These are phyloP conservation scores for Sisyra nigra DNA, from an alignment of 2,888 invertebrate genomes.

Conservation along the genomic window DNA sequence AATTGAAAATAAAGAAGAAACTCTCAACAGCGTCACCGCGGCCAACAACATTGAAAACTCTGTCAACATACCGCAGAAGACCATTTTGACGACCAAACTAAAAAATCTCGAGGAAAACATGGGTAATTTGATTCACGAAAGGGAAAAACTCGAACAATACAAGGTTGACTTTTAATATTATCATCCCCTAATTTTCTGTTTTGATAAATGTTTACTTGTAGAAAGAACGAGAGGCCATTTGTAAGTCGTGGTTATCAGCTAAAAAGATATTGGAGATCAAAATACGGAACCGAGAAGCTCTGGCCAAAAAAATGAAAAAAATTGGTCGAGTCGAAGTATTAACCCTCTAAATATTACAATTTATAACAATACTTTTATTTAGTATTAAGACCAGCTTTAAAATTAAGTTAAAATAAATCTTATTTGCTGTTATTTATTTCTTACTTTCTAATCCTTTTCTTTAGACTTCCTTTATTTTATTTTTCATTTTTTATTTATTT, in stretches of 20 bases:
- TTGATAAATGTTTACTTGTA: neutral
- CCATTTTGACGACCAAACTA: neutral
- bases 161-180: neutral
- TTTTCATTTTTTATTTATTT: too few relatives aligned
- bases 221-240: constrained; percentile 4
- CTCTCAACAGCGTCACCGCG: constrained; percentile 34
- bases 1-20: constrained; percentile 36
- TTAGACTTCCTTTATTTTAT: too few relatives aligned
- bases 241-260: constrained; percentile 1
- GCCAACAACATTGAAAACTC: constrained; percentile 13
- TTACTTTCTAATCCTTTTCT: too few relatives aligned
- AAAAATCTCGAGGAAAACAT: neutral
- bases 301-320: neutral
- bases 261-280: constrained; percentile 2
- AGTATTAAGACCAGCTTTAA: too few relatives aligned
- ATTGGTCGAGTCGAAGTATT: neutral
- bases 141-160: neutral
- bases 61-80: neutral
- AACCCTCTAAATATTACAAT: neutral
- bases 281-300: neutral
- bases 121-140: neutral
- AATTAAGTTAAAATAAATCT: too few relatives aligned
- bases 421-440: too few relatives aligned
- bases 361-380: neutral
- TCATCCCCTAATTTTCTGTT: too few relatives aligned